Conservation (phyloP, 1,140 invertebrate genomes). For the Scylla paramamosain region DNA sequence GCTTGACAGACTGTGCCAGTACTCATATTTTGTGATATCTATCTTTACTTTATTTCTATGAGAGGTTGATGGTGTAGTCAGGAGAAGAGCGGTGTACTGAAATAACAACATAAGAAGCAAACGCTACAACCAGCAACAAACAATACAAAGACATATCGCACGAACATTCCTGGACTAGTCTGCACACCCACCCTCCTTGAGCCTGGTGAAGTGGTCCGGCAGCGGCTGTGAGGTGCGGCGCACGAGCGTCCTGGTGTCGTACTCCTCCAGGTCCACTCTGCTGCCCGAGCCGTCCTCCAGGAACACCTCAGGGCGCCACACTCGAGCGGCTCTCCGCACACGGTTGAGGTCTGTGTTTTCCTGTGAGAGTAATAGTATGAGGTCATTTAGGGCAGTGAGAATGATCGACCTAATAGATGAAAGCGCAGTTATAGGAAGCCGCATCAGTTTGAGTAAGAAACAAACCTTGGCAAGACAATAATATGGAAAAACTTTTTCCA, state of each 20-base stretch:
- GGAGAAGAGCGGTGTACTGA: too few relatives aligned
- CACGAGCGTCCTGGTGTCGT: not conserved
- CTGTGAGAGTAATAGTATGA: not conserved
- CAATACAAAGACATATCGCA: too few relatives aligned
- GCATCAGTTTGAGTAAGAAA: not conserved
- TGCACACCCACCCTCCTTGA: slow-evolving; percentile 37
- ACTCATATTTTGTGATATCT: too few relatives aligned
- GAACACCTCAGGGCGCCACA: slow-evolving; percentile 44
- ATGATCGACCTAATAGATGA: not conserved
- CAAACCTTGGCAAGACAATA: too few relatives aligned
- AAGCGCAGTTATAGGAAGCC: not conserved
- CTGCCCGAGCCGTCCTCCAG: slow-evolving; percentile 45
- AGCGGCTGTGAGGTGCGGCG: slow-evolving; percentile 26
- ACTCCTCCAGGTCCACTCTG: slow-evolving; percentile 27
- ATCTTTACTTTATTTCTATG: too few relatives aligned
- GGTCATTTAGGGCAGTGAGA: not conserved
- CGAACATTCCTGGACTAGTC: too few relatives aligned
- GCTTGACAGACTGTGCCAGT: too few relatives aligned
- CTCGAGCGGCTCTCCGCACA: not conserved
- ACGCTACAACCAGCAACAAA: too few relatives aligned
- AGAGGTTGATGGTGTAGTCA: too few relatives aligned
- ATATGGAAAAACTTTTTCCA: too few relatives aligned
- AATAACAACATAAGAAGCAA: too few relatives aligned
- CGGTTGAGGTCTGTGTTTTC: slow-evolving; percentile 35
- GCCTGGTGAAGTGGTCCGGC: not conserved